Conservation (phyloP, 2,888 invertebrate genomes). For the Onchidella celtica region DNA sequence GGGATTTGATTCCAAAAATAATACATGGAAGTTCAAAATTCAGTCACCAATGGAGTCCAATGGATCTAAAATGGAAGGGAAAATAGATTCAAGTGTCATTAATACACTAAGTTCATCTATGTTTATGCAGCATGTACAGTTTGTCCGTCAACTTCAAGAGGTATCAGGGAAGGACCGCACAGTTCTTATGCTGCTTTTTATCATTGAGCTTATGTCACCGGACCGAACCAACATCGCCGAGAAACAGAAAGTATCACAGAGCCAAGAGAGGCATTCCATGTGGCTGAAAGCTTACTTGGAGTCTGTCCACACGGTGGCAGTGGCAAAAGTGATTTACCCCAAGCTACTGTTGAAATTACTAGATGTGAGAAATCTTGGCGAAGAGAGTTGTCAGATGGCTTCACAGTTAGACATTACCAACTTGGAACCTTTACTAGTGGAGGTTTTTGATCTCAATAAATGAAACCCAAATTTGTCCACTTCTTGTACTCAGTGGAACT, state of each 20-base stretch:
- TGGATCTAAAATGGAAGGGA: constrained; percentile 42
- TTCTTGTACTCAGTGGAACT: no score
- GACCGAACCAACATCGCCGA: constrained; percentile 78
- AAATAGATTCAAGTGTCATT: constrained; percentile 64
- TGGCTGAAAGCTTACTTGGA: constrained; percentile 91
- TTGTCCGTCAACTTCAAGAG: constrained; percentile 79
- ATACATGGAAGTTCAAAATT: constrained; percentile 65
- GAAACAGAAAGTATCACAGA: constrained; percentile 71
- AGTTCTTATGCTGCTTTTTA: constrained; percentile 78
- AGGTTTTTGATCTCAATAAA: constrained; percentile 67
- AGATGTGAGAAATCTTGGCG: constrained; percentile 79
- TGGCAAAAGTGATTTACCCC: constrained; percentile 85
- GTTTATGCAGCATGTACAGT: constrained; percentile 79
- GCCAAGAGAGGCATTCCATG: constrained; percentile 86
- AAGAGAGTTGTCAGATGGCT: constrained; percentile 70
- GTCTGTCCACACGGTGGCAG: constrained; percentile 87
- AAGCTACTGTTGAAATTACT: constrained; percentile 80
- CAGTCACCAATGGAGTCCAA: constrained; percentile 21
- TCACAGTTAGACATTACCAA: constrained; percentile 67
- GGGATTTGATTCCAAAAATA: constrained; percentile 76
- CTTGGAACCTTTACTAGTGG: constrained; percentile 73
- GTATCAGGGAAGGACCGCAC: constrained; percentile 79
- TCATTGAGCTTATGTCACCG: constrained; percentile 80
- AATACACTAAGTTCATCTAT: constrained; percentile 71
- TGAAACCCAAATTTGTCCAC: background rate